Base-by-base conservation (phyloP, 2,797 vertebrate genomes). In the Muscicapa striata region DNA sequence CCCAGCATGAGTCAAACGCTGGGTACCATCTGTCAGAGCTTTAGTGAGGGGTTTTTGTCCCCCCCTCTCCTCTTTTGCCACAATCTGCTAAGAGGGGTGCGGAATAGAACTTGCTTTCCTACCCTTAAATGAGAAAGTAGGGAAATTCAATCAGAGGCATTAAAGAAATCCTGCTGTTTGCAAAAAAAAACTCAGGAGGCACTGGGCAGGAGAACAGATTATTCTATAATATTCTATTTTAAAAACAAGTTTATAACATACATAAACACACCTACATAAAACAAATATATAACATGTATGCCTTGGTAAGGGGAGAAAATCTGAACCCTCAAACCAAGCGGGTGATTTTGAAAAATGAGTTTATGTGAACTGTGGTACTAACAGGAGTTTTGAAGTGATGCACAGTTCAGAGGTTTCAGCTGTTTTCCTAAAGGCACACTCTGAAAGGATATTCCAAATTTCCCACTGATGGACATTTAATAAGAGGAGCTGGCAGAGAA, bases 11-110 rank as follows among this genome's bases (percentile, higher is more conserved):
- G 98, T 98, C 98, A 98, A 98, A 98, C 97, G 97, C 98, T 99
- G 98, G 98, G 98, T 98, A 98, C 99, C 99, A 99, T 99, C 99
- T 99, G 99, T 99, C 98, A 98, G 98, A 98, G 98, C 98, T 98
- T 98, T 98, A 98, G 96, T 87, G 73, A 69, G 57, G 3, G 57
- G 3, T 0, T 0, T 59, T 72, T 78, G 46, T 26, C 58, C 3
- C 1, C 15, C 57, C 84, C 84, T 48, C 95, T 94, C 95, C 45
- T 88, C 96, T 97, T 97, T 97, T 95, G 91, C 96, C 90, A 80
- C 87, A 97, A 95, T 97, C 97, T 97, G 97, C 94, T 97, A 83
- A 97, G 95, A 94, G 92, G 96, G 87, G 82, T 89, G 40, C 16
- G 4, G 79, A 95, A 95, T 89, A 83, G 92, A 94, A 97, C 94